Evolutionary conservation across 2,888 invertebrate species (phyloP), one percentile per base, ranked within the genome.

Genomic region (Polyploca ridens): DNA sequence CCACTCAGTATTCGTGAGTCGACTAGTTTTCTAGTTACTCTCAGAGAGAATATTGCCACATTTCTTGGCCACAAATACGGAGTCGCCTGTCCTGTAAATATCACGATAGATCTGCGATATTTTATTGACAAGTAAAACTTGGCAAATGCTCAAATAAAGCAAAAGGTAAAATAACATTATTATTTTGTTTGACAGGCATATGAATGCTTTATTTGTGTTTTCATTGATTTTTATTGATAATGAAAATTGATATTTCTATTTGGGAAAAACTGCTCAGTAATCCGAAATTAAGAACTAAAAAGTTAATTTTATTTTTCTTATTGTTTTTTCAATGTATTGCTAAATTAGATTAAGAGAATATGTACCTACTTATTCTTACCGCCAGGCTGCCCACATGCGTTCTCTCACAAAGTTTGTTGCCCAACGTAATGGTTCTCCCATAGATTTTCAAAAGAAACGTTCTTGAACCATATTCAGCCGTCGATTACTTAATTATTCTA

Each of bases 1-100:
- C 85, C 86, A 80, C 79, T 90, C 82, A 83, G 89, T 90, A 90
- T 90, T 88, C 90, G 80, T 77, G 82, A 81, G 81, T 74, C 78
- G 85, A 83, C 83, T 82, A 85, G 85, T 86, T 88, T 83, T 87
- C 86, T 86, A 83, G 86, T 89, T 86, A 84, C 83, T 82, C 80
- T 77, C 13, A 13, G 41, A 41, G 82, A 75, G 87, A 87, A 90
- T 88, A 89, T 89, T 89, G 86, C 84, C 84, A 78, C 77, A 78
- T 77, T 78, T 84, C 79, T 85, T 82, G 79, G 79, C 85, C 86
- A 78, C 87, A 85, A 86, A 86, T 82, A 84, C 73, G 73, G 77
- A 75, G 74, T 75, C 76, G 63, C 71, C 70, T 73, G 81, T 80
- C 77, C 72, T 61, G 76, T 76, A 76, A 78, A 78, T 73, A 74